Base-by-base conservation (phyloP, 2,888 invertebrate genomes). In the Disparrhopalites patrizii region DNA sequence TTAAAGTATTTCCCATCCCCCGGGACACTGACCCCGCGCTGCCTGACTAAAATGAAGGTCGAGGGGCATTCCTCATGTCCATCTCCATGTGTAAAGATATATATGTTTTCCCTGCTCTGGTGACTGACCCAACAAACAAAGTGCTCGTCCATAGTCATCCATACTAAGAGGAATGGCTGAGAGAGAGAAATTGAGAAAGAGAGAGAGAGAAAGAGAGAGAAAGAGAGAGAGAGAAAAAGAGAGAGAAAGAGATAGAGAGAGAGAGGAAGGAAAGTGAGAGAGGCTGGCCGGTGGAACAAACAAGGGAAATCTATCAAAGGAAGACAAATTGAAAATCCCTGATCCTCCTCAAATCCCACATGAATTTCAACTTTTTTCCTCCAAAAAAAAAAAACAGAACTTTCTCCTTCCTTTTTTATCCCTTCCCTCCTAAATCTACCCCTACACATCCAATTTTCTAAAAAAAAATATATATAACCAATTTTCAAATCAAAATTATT, bases 11-110 rank as follows among this genome's bases (percentile, higher is more conserved):
- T 51, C 65, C 50, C 50, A 69, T 63, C 67, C 69, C 67, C 8
- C 63, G 66, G 70, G 63, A 69, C 70, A 72, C 72, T 72, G 72
- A 72, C 72, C 72, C 70, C 54, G 36, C 52, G n/a, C n/a, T n/a
- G n/a, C 57, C 51, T 65, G 62, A 50, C 62, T 62, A 62, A 62
- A 62, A 62, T 62, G 20, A 62, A 62, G 62, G 62, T 62, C 51
- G 51, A 51, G 31, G 20, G 18, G 51, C 62, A 62, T 62, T 62
- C 31, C 47, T 62, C 62, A 62, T 62, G 51, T 28, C 43, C 40
- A 15, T 10, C 36, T 10, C 36, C 40, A 40, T 40, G n/a, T 18
- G n/a, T n/a, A 10, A 15, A 33, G 36, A 7, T 15, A 33, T 7
- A 15, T 7, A 40, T 18, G n/a, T 40, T 40, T 40, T 40, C 4